Base-by-base conservation (phyloP, 2,113 vertebrate genomes). In the Poeciliopsis turrubarensis region DNA sequence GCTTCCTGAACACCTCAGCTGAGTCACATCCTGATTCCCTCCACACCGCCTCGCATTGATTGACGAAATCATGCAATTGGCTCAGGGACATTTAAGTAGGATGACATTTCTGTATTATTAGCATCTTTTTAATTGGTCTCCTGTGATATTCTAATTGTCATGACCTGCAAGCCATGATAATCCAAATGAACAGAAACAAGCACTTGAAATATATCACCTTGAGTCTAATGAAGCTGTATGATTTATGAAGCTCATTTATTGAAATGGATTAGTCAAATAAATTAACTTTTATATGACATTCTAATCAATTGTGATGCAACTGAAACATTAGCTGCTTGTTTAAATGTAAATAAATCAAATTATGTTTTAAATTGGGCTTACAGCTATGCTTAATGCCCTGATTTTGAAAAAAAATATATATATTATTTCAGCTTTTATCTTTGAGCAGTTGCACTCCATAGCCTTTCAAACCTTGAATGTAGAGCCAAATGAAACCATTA, bases 351-450 rank as follows among this genome's bases (percentile, higher is more conserved):
- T 57, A 25, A n/a, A 57, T n/a, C 2, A 57, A 57, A n/a, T 6
- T 47, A n/a, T 57, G 19, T n/a, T 57, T 57, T 57, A n/a, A 57
- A 57, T 57, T 60, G 26, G 75, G 63, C 68, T 72, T 75, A 60
- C 44, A 66, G 39, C 27, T 65, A 9, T 13, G 65, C 57, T n/a
- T 62, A 66, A 4, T 19, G 8, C 37, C 22, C 29, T 0, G 17
- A 27, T 27, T 34, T 19, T 22, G 31, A 68, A 66, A 75, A 72
- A 29, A 31, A 10, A 34, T 2, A 34, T 34, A 32, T 32, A 32
- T 5, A 70, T 67, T 30, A 78, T 5, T 25, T 19, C 0, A 4
- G 22, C 54, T 75, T 76, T 31, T 65, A 65, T 54, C 12, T 79
- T 22, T 66, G 0, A 67, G 64, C 51, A 68, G 65, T 66, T 37